Evolutionary conservation across 2,113 vertebrate species (phyloP).

Genomic region (Eudyptes chrysolophus): DNA sequence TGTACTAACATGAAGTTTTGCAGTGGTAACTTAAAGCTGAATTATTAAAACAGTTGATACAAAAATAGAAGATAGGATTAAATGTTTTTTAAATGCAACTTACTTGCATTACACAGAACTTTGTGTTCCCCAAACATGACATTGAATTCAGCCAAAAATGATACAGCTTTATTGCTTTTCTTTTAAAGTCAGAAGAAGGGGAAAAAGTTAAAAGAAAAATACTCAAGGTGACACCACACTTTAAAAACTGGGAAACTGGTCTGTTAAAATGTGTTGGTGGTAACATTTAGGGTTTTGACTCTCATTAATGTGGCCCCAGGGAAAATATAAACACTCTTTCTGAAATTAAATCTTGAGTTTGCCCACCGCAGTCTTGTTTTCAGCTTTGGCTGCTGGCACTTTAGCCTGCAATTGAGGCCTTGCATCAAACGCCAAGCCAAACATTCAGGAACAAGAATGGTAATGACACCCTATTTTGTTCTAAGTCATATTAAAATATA

Average conservation of each 20-base stretch:
- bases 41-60: background rate
- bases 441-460: conserved; percentile 61
- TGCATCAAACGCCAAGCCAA: conserved; percentile 66
- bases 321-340: conserved; percentile 70
- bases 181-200: background rate
- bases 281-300: conserved; percentile 55
- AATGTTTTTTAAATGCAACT: background rate
- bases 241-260: conserved; percentile 40
- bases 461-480: conserved; percentile 59
- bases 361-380: conserved; percentile 66
- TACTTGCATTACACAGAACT: background rate
- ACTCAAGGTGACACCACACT: conserved; percentile 33
- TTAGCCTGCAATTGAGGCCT: conserved; percentile 55
- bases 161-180: background rate
- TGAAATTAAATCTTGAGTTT: conserved; percentile 61
- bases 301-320: conserved; percentile 62
- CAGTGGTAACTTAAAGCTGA: background rate
- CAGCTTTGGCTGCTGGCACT: conserved; percentile 43
- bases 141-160: background rate
- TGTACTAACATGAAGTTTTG: background rate
- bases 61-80: background rate
- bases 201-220: background rate
- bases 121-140: background rate
- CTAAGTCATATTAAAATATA: conserved; percentile 58
- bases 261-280: conserved; percentile 56